Percentiles rank a stretch among this genome's conserved stretches.
Evolutionary conservation across 2,888 invertebrate genomes (phyloP).

Genomic region (Nemurella pictetii): DNA sequence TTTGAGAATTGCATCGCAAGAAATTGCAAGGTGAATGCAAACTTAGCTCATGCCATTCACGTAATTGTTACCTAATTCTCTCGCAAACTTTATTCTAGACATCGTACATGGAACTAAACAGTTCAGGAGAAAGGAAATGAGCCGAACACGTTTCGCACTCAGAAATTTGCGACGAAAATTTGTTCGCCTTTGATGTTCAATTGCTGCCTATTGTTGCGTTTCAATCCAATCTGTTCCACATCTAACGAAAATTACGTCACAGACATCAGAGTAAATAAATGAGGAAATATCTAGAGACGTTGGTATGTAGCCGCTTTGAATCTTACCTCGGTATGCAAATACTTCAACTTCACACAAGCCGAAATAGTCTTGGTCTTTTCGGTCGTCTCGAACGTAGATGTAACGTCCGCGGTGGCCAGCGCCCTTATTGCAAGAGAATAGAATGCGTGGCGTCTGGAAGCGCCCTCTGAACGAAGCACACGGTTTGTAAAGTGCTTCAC

Average conservation of each 20-base stretch:
- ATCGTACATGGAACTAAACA: too few species aligned
- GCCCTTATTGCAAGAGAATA: conserved; percentile 47
- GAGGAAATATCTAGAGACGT: too few species aligned
- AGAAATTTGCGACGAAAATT: background rate
- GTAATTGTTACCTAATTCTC: too few species aligned
- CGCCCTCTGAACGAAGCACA: conserved; percentile 47
- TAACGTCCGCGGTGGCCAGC: conserved; percentile 47
- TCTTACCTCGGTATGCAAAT: conserved; percentile 47
- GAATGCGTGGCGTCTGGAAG: conserved; percentile 43
- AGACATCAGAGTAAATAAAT: too few species aligned
- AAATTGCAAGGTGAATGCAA: too few species aligned
- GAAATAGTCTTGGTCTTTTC: conserved; percentile 47
- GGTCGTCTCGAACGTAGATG: conserved; percentile 48
- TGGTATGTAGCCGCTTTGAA: too few species aligned
- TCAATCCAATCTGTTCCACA: background rate
- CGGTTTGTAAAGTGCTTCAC: conserved; percentile 46
- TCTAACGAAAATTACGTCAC: conserved; percentile 1
- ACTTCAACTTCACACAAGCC: conserved; percentile 50
- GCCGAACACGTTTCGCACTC: too few species aligned
- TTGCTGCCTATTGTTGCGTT: conserved; percentile 6
- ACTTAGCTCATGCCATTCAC: too few species aligned
- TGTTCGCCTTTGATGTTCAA: background rate
- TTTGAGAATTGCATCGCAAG: too few species aligned
- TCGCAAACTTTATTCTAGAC: too few species aligned
- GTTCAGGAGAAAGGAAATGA: too few species aligned